Conservation (phyloP, 2,888 invertebrate species). For the Conomelus anceps region DNA sequence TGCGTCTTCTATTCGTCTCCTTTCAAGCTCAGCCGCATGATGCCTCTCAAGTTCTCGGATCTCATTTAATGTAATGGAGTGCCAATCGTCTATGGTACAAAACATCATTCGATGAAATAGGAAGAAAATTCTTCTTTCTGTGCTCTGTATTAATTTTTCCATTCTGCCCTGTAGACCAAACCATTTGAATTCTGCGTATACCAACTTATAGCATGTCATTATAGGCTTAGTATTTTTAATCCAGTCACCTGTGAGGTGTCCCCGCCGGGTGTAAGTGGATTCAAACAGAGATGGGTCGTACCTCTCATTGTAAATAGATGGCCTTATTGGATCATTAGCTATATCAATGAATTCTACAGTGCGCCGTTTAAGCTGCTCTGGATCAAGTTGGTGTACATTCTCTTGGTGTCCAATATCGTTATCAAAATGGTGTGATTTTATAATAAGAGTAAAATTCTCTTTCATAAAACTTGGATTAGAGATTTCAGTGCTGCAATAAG, state of each 20-base stretch:
- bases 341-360: constrained; percentile 91
- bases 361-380: constrained; percentile 78
- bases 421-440: constrained; percentile 89
- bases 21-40: not conserved
- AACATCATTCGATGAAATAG: not conserved
- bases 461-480: constrained; percentile 90
- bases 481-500: constrained; percentile 93
- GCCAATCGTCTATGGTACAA: not conserved
- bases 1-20: not conserved
- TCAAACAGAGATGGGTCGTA: not conserved
- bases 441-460: constrained; percentile 82
- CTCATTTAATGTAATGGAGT: not conserved
- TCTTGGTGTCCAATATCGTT: constrained; percentile 69
- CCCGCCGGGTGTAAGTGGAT: not conserved
- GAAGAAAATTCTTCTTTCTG: not conserved
- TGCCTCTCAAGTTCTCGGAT: not conserved
- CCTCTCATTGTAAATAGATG: not conserved
- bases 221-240: not conserved
- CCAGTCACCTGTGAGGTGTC: not conserved
- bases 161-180: not conserved
- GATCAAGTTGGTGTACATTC: constrained; percentile 85
- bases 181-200: not conserved
- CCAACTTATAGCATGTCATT: constrained; percentile 4
- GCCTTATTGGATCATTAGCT: constrained; percentile 54
- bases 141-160: constrained; percentile 2